Evolutionary conservation across 2,113 vertebrate species (phyloP), one percentile per base, ranked within the genome.

Genomic region (Pagrus major): DNA sequence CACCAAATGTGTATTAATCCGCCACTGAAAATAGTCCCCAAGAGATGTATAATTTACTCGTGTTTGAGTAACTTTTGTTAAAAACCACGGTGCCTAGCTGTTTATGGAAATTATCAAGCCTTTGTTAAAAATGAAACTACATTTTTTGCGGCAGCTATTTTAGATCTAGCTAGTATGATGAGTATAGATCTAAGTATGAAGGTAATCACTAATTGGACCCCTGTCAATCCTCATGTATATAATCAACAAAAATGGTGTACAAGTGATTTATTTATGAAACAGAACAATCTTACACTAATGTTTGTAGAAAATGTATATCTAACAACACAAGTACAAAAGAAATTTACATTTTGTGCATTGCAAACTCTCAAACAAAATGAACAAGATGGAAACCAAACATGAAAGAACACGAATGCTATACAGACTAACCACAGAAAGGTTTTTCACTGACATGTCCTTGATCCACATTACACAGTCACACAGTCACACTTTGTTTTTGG

Each of bases 311-410:
- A 91, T 84, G 78, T 86, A 90, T 84, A 83, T 93, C 80, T 84
- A 84, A 92, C 76, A 89, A 90, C 81, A 91, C 73, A 89, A 67
- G 79, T 74, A 91, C 71, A 88, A 81, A 86, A 91, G 71, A 86
- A 82, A 83, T 91, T 77, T 87, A 94, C 92, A 93, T 85, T 88
- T 91, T 93, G 91, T 93, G 92, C 91, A 92, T 85, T 89, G 82
- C 71, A 90, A 87, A 87, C 70, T 80, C 49, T 75, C 60, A 81
- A n/a, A 79, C 46, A 76, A 79, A 87, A 88, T 31, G 33, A 89
- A 88, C 70, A 86, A 78, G 76, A 76, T 69, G 52, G 77, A 83
- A 88, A 87, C 51, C 58, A 78, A 90, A 86, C 72, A 84, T 27
- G 37, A 35, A 86, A 86, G 63, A 81, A 88, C 59, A 78, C n/a